A percentile compares a stretch with the other conserved stretches of the same genome.
phyloP scores from a whole-genome alignment of 2,888 invertebrate genomes.

The Trisateles emortualis region DNA sequence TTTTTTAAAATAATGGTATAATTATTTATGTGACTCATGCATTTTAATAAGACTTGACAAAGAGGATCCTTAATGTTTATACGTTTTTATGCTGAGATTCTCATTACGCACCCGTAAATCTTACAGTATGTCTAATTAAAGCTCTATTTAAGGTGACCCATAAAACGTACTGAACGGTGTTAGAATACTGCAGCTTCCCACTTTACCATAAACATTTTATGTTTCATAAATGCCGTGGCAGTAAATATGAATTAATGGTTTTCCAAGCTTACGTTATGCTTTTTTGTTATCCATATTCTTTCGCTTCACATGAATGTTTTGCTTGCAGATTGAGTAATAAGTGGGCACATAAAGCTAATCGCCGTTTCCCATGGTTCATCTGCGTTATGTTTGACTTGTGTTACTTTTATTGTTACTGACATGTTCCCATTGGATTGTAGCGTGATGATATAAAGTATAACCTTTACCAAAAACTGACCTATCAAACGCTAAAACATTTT shows the following conservation, averaged over 20 bases:
- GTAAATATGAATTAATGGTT: constrained; percentile 83
- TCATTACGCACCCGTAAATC: constrained; percentile 41
- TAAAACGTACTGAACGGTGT: constrained; percentile 63
- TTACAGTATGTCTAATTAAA: constrained; percentile 62
- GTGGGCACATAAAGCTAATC: background rate
- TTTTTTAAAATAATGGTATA: background rate
- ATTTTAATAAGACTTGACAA: background rate
- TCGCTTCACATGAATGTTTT: constrained; percentile 63
- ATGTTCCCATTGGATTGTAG: too few species aligned
- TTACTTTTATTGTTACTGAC: too few species aligned
- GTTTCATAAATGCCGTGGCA: constrained; percentile 81
- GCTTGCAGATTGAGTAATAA: constrained; percentile 51
- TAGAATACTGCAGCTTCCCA: constrained; percentile 75
- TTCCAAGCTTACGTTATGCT: constrained; percentile 69
- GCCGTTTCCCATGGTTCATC: too few species aligned
- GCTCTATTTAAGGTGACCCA: constrained; percentile 75
- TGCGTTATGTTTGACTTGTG: too few species aligned
- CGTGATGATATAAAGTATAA: too few species aligned
- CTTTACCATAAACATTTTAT: constrained; percentile 82
- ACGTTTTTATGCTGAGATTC: constrained; percentile 6
- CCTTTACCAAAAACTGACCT: too few species aligned
- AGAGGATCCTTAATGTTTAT: background rate
- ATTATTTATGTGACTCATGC: background rate
- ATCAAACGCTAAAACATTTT: too few species aligned
- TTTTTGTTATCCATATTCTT: constrained; percentile 65